Base-by-base conservation (phyloP, 2,888 invertebrate species). In the Dilophus febrilis region DNA sequence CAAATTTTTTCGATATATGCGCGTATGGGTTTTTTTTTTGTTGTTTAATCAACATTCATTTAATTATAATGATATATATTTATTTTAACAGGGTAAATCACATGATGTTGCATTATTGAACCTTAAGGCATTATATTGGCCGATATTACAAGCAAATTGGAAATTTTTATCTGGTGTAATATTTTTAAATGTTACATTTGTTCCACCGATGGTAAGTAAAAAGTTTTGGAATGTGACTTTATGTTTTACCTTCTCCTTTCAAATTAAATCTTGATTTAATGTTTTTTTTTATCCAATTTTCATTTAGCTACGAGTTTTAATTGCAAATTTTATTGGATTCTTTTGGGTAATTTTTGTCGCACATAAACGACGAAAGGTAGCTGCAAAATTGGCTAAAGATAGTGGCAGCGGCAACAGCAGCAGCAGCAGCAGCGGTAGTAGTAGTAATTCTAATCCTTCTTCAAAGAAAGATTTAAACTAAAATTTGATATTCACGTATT, bases 281-380 rank as follows among this genome's bases (percentile, higher is more conserved):
- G 18, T 11, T 22, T 26, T 28, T 36, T 33, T 13, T 37, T 31
- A 11, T 40, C 35, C 35, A 39, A 28, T 42, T 41, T 41, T 33
- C 41, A 73, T 74, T 47, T 64, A 84, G 83, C 59, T 86, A 40
- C 65, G 82, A 48, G 79, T 83, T n/a, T 62, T 84, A 11, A 69
- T 76, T 42, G 71, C 73, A 56, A 83, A 81, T 54, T 50, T 83
- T n/a, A 72, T 85, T 42, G 79, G 80, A 35, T 79, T 84, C 53
- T 69, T 79, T 48, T 85, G 84, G 84, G 72, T 75, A 2, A 72
- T 84, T 55, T 83, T 77, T 53, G 53, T 85, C 38, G 77, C 83
- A 3, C 70, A 71, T 44, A 74, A 74, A 53, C 68, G 81, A 51
- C 67, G 77, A 11, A 70, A 72, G 50, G 41, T 34, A 13, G 44